Evolutionary conservation across 2,797 vertebrate species (phyloP).

Genomic region (Megaceryle alcyon): DNA sequence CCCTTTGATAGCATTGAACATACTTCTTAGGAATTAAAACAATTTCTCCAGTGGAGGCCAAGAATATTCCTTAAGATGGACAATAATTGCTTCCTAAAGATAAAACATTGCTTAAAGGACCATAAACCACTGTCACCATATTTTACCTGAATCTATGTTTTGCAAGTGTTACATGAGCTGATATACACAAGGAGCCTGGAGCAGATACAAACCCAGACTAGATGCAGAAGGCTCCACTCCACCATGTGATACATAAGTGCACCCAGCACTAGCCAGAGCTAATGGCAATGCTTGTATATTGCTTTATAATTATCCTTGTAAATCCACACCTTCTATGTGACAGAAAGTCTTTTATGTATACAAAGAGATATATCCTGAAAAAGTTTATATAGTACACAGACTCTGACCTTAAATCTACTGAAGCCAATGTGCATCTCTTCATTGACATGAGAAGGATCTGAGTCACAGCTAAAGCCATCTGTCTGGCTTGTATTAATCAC

Average conservation of each 20-base stretch:
- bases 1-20: not conserved
- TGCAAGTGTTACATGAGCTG: not conserved
- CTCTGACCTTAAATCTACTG: not conserved
- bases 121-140: not conserved
- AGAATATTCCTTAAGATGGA: not conserved
- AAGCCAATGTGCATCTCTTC: not conserved
- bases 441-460: not conserved
- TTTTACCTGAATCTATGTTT: not conserved
- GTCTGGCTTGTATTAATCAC: not conserved
- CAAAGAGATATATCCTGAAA: not conserved
- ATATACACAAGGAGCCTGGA: not conserved
- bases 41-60: not conserved
- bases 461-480: not conserved
- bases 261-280: not conserved
- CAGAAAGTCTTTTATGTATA: not conserved
- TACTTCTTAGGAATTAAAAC: not conserved
- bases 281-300: not conserved
- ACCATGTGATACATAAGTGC: rapidly evolving
- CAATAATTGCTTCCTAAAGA: not conserved
- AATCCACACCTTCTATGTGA: not conserved
- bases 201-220: not conserved
- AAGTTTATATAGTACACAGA: not conserved
- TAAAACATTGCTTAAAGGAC: not conserved
- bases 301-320: not conserved
- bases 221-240: not conserved